A percentile compares a stretch with the other conserved stretches of the same genome.
Conservation (phyloP, 2,797 vertebrate genomes). For the Neosalanx taihuensis region DNA sequence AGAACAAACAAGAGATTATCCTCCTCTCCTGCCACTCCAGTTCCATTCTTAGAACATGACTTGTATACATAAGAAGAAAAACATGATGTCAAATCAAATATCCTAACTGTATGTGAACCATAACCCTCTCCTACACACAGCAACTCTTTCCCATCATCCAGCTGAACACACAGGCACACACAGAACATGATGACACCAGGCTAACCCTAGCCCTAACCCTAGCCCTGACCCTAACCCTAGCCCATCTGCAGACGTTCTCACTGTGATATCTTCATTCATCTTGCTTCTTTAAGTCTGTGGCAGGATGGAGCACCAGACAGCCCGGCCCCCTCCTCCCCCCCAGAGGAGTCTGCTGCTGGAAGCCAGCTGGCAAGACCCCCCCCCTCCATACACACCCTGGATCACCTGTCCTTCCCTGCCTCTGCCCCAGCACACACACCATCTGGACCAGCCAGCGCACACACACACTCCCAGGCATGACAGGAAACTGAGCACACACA, state of each 20-base stretch:
- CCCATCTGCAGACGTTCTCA: slow-evolving; percentile 5
- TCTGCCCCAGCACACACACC: background rate
- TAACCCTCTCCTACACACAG: too few species aligned
- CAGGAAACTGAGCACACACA: background rate
- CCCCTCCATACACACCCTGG: slow-evolving; percentile 13
- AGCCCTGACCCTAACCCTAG: too few species aligned
- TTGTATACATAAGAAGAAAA: too few species aligned
- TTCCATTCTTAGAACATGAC: slow-evolving; percentile 10
- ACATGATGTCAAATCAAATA: too few species aligned
- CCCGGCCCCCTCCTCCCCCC: slow-evolving; percentile 21
- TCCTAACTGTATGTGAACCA: too few species aligned
- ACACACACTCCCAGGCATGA: slow-evolving; percentile 2
- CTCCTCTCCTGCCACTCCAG: slow-evolving; percentile 21
- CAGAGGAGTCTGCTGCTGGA: slow-evolving; percentile 16
- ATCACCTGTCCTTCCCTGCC: too few species aligned
- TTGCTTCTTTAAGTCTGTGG: slow-evolving; percentile 31
- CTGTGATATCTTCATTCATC: slow-evolving; percentile 34
- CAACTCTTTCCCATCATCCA: slow-evolving; percentile 8
- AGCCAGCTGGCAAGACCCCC: slow-evolving; percentile 32
- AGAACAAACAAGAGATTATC: background rate
- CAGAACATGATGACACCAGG: background rate
- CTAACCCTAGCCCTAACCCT: too few species aligned
- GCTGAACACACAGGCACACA: slow-evolving; percentile 21
- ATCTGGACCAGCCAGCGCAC: slow-evolving; percentile 30
- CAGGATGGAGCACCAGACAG: slow-evolving; percentile 11